These are phyloP conservation scores for Syrista parreyssii DNA, from an alignment of 2,888 invertebrate species.

Conservation along the genomic window DNA sequence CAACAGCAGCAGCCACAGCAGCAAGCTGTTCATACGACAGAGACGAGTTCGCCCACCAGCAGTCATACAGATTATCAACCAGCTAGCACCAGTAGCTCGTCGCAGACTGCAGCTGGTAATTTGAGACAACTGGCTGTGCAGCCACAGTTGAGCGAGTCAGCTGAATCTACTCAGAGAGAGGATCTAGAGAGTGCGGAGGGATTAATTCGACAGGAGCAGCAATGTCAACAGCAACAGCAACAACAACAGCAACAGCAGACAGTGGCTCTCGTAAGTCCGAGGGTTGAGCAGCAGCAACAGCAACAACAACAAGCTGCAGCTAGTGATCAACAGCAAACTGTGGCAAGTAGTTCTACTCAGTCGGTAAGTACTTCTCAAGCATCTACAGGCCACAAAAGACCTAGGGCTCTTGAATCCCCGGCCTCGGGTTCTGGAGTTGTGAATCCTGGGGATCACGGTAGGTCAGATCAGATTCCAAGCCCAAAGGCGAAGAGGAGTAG, in stretches of 20 bases:
- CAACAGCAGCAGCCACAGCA: conserved; percentile 70
- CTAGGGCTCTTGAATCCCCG: conserved; percentile 65
- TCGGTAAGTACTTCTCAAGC: conserved; percentile 78
- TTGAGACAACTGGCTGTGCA: conserved; percentile 77
- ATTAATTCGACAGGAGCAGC: conserved; percentile 44
- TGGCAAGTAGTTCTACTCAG: conserved; percentile 71
- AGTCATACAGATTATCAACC: conserved; percentile 88
- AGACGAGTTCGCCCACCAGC: conserved; percentile 77
- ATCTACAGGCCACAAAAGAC: conserved; percentile 70
- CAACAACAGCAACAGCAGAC: conserved; percentile 53
- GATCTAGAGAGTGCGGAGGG: conserved; percentile 68
- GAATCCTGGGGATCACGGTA: conserved; percentile 52
- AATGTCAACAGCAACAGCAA: conserved; percentile 46
- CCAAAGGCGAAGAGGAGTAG: conserved; percentile 57
- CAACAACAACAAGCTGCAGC: conserved; percentile 49
- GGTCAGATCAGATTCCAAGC: conserved; percentile 55
- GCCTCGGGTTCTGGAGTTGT: conserved; percentile 52
- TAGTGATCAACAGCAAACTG: conserved; percentile 63
- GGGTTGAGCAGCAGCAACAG: conserved; percentile 59
- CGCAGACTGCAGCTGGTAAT: conserved; percentile 68
- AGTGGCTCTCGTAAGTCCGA: conserved; percentile 61
- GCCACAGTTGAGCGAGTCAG: conserved; percentile 68
- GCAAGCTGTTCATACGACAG: conserved; percentile 67
- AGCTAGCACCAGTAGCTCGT: conserved; percentile 77
- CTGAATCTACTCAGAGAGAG: conserved; percentile 70